These are phyloP conservation scores for Mus spretus DNA, from an alignment of 2,797 vertebrate genomes.

Conservation along the genomic window DNA sequence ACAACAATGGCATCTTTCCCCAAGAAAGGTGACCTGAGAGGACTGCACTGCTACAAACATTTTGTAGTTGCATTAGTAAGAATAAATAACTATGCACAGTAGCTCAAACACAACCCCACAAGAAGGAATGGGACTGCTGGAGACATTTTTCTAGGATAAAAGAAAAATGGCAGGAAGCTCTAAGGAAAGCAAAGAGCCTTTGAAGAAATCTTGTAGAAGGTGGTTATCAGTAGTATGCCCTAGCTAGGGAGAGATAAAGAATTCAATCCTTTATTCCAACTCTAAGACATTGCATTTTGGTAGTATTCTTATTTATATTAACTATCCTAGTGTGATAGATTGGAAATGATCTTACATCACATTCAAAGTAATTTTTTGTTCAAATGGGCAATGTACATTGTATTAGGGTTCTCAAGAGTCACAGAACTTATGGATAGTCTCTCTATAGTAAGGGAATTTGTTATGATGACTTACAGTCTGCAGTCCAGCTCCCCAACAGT, in stretches of 20 bases:
- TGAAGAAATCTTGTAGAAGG: neutral
- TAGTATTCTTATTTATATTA: neutral
- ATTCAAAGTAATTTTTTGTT: neutral
- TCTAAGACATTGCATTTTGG: neutral
- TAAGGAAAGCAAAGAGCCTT: neutral
- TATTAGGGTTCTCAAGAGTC: too few relatives aligned
- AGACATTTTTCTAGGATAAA: slow-evolving; percentile 47
- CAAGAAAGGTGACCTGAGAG: neutral
- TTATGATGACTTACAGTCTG: neutral
- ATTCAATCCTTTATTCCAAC: neutral
- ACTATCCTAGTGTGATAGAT: too few relatives aligned
- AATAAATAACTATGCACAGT: neutral
- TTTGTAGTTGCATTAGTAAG: neutral
- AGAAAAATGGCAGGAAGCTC: neutral
- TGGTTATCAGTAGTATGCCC: neutral
- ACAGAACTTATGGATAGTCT: neutral
- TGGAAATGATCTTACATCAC: neutral
- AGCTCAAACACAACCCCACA: slow-evolving; percentile 18
- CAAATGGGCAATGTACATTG: neutral
- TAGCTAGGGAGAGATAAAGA: neutral
- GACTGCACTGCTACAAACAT: neutral
- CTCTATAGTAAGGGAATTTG: neutral
- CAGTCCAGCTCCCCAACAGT: neutral
- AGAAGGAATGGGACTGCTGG: neutral
- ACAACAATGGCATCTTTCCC: slow-evolving; percentile 6